A percentile compares a stretch with the other conserved stretches of the same genome.
Evolutionary conservation across 2,113 vertebrate species (phyloP).

Genomic region (Malurus melanocephalus): DNA sequence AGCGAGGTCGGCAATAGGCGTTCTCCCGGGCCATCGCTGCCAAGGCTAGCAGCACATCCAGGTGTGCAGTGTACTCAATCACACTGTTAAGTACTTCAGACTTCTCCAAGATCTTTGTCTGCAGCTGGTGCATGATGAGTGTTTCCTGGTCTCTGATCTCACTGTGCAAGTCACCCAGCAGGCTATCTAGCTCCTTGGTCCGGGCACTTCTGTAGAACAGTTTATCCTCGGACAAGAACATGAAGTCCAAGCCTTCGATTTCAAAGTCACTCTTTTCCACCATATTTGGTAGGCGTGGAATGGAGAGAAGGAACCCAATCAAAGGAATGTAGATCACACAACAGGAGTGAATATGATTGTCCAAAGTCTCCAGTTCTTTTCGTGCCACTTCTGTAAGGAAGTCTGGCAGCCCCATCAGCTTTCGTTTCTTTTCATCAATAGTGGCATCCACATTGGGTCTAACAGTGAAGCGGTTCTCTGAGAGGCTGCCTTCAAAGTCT

Average conservation of each 20-base stretch:
- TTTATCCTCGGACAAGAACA: conserved; percentile 91
- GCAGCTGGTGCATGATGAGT: conserved; percentile 88
- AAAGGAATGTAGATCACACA: conserved; percentile 93
- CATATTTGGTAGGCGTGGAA: conserved; percentile 89
- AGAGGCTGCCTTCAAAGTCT: conserved; percentile 87
- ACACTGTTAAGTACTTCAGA: conserved; percentile 81
- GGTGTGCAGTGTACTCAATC: conserved; percentile 83
- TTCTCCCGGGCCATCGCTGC: conserved; percentile 88
- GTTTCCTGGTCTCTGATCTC: conserved; percentile 93
- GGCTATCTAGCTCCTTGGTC: conserved; percentile 88
- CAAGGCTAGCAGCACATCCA: conserved; percentile 91
- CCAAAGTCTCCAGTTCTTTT: conserved; percentile 86
- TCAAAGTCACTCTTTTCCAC: conserved; percentile 86
- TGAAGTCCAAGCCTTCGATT: conserved; percentile 91
- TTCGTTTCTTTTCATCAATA: conserved; percentile 92
- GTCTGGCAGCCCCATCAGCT: conserved; percentile 86
- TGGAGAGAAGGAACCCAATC: conserved; percentile 92
- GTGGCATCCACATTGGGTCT: conserved; percentile 86
- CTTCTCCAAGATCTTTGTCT: conserved; percentile 82
- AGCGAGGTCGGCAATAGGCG: conserved; percentile 80
- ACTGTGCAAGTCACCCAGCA: conserved; percentile 91
- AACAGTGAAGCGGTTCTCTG: conserved; percentile 87
- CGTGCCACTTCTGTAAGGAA: conserved; percentile 92
- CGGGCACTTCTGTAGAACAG: conserved; percentile 89
- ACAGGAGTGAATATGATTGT: conserved; percentile 83